These are phyloP conservation scores for Synergus laeviventris DNA, from an alignment of 2,888 invertebrate genomes.

Conservation along the genomic window DNA sequence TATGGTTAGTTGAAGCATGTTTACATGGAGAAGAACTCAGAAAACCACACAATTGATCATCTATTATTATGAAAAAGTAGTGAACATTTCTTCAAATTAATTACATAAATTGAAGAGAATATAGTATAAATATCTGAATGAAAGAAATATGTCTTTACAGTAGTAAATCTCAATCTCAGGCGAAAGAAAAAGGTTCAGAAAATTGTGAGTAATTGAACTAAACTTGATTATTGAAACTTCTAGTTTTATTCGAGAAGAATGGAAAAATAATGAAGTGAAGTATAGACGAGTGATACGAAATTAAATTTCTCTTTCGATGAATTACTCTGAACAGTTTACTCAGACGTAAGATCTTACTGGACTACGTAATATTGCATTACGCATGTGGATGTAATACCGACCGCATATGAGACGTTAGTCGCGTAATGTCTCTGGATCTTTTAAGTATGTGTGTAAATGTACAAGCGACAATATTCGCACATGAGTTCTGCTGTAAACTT, in stretches of 20 bases:
- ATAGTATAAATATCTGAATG: too few relatives aligned
- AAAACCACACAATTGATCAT: neutral
- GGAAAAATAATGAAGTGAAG: neutral
- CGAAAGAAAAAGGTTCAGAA: neutral
- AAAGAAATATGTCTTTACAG: too few relatives aligned
- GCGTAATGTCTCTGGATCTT: constrained; percentile 48
- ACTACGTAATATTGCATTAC: constrained; percentile 54
- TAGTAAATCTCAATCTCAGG: too few relatives aligned
- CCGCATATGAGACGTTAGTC: constrained; percentile 50
- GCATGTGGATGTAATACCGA: constrained; percentile 53
- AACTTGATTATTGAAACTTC: neutral
- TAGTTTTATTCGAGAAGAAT: neutral
- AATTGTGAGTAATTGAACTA: neutral
- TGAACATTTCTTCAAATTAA: too few relatives aligned
- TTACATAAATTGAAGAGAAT: too few relatives aligned
- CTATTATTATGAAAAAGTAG: too few relatives aligned
- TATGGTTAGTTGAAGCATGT: constrained; percentile 4
- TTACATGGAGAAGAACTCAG: neutral
- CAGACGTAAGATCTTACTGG: constrained; percentile 49
- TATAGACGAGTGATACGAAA: constrained; percentile 29
- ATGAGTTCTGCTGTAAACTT: constrained; percentile 55
- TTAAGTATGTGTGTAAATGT: constrained; percentile 42
- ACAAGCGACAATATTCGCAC: constrained; percentile 44
- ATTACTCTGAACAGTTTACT: constrained; percentile 49
- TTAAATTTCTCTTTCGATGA: constrained; percentile 52